Percentiles rank a stretch among this genome's conserved stretches.
Conservation (phyloP, 2,888 invertebrate genomes). For the Pardosa pseudoannulata region DNA sequence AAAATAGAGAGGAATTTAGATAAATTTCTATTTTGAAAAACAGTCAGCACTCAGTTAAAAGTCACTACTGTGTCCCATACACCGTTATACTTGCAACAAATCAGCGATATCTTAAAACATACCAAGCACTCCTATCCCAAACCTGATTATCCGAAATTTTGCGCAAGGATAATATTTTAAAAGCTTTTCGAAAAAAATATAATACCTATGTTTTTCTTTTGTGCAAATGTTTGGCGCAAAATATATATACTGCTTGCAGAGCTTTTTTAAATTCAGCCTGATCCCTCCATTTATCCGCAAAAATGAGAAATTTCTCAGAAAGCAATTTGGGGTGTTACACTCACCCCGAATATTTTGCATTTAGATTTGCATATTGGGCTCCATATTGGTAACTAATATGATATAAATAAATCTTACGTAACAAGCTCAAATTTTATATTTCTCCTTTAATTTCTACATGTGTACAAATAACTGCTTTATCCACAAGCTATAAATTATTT, state of each 20-base stretch:
- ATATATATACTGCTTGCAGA: neutral
- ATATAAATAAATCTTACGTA: neutral
- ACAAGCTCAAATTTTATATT: too few relatives aligned
- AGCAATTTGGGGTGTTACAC: neutral
- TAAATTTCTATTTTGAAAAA: too few relatives aligned
- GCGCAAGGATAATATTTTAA: neutral
- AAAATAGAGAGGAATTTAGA: too few relatives aligned
- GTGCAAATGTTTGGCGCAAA: too few relatives aligned
- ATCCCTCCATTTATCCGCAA: neutral
- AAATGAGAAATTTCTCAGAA: slow-evolving; percentile 6
- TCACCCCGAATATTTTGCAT: slow-evolving; percentile 6
- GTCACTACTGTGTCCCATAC: too few relatives aligned
- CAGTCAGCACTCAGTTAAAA: too few relatives aligned
- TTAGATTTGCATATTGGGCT: slow-evolving; percentile 7
- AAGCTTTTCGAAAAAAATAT: neutral
- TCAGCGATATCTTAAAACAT: too few relatives aligned
- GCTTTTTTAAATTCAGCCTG: neutral
- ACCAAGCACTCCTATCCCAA: too few relatives aligned
- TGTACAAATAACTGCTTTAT: too few relatives aligned
- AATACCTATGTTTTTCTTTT: neutral
- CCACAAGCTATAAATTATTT: too few relatives aligned
- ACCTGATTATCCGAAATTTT: neutral
- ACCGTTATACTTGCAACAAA: too few relatives aligned
- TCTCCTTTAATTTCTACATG: too few relatives aligned
- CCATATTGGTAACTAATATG: neutral